Evolutionary conservation across 2,113 vertebrate species (phyloP), one percentile per base, ranked within the genome.

Genomic region (Meriones unguiculatus): DNA sequence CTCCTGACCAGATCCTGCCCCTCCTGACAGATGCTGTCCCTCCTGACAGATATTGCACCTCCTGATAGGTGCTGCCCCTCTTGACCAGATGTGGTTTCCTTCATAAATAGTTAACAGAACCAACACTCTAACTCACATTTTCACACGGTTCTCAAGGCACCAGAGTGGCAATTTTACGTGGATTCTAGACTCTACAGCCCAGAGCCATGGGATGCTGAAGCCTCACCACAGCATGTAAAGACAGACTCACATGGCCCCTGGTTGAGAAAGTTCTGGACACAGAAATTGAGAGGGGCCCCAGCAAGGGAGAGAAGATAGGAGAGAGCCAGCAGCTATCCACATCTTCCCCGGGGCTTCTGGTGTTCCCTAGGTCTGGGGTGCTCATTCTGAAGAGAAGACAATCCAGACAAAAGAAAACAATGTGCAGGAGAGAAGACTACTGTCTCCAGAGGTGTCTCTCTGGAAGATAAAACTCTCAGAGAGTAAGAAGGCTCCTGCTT

Each of bases 211-310:
- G 67, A 35, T 1, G 5, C 6, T 17, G 69, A 22, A 17, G 73
- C 30, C 25, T 15, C 35, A 25, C 20, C 2, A n/a, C 22, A 25
- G 15, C 1, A 12, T 6, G 22, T 9, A 38, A 10, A 0, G 5
- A 67, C n/a, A 2, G 4, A 75, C 41, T 18, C 2, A n/a, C 5
- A 0, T 20, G 20, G 1, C 17, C 32, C 32, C 7, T 2, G 6
- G 24, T 18, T 1, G 46, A n/a, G 84, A 54, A 72, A 12, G 30
- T 25, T 46, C 67, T 46, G 73, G 77, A 15, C 24, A 2, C 35
- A 32, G 30, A 64, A 28, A 65, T 41, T 62, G n/a, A 77, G 85
- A 65, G 10, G 32, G 13, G 20, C 4, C 67, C 67, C 3, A 52
- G 12, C 22, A 24, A 64, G 18, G 35, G 3, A 14, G 17, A n/a